Evolutionary conservation across 2,113 vertebrate genomes (phyloP), one percentile per base, ranked within the genome.

Genomic region (Marcusenius ussheri): DNA sequence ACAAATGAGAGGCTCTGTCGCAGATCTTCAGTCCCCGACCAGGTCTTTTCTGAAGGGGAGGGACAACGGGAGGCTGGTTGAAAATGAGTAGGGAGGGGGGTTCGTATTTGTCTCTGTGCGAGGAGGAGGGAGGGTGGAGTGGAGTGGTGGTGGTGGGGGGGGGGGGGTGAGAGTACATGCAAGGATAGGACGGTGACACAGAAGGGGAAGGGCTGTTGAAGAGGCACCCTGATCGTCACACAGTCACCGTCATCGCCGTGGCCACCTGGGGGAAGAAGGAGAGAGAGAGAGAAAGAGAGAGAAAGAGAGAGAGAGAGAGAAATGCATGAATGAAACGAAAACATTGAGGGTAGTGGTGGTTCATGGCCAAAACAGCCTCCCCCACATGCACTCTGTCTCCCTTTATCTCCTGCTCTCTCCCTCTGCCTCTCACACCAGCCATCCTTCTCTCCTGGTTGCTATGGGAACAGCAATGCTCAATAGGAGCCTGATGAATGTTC

Each of bases 391-490:
- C 27, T 56, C 53, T 74, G 31, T 42, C 9, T 46, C 31, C 51
- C 58, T 42, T 15, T 39, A 35, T 86, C 74, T 49, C 5, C 49
- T 35, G 91, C 74, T 89, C 90, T 90, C 89, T 89, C 91, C 89
- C 90, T 74, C 91, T 89, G 88, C 83, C 86, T 86, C 89, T 89
- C 83, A 88, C 27, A 84, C 88, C 53, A 88, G 51, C 92, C 92
- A 93, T 92, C 93, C 92, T 91, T 90, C 91, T 90, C 58, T 89
- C 87, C 49, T 91, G 91, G 95, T 96, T 95, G 93, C 95, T 93
- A 96, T 95, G 93, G 95, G 92, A 96, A 96, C 95, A 92, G 92
- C 90, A 93, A 91, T 91, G 91, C 93, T 94, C 92, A 94, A 91
- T 91, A 90, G 92, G 90, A 90, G 89, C 70, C 49, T 83, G 88